Evolutionary conservation across 2,797 vertebrate species (phyloP), one percentile per base, ranked within the genome.

Genomic region (Synaphobranchus kaupii): DNA sequence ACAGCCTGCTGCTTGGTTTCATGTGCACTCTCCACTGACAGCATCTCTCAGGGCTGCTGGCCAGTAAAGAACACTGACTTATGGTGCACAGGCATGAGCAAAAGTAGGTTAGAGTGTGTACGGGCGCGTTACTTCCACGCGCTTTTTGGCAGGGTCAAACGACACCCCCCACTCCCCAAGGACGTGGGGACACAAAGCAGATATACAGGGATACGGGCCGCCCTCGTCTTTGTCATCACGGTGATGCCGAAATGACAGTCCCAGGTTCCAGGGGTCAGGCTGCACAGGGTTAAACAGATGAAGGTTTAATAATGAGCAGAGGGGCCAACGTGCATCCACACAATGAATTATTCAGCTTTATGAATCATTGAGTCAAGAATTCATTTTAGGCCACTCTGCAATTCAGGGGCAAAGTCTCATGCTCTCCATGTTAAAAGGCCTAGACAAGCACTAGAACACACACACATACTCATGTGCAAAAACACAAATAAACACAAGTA

Each of bases 281-380:
- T 63, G 54, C 54, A 63, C 31, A 34, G 54, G 15, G 39, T 44
- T 68, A 68, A 89, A 88, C 80, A 80, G 86, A 84, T 82, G 58
- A 81, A 34, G 58, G 56, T 80, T 66, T 86, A 68, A 81, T 89
- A 91, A 93, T 91, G 93, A 93, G 92, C 92, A 89, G 89, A 91
- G 92, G 93, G 95, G 90, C 93, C 91, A 90, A 94, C 93, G 94
- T 95, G 92, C 94, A 94, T 95, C 89, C 91, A 89, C 90, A 90
- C 92, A 93, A 94, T 96, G 92, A 96, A 96, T 96, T 94, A 96
- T 96, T 96, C 94, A 96, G 90, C 87, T 90, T 95, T 95, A 96
- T 96, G 94, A 96, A 96, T 96, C 95, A 96, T 95, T 96, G 95
- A 95, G 92, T 94, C 93, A 90, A 90, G 89, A 91, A 91, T 94